A percentile compares a stretch with the other conserved stretches of the same genome.
Evolutionary conservation across 92 coral and sea anemone genomes (phyloP).

Genomic region (Metridium senile): DNA sequence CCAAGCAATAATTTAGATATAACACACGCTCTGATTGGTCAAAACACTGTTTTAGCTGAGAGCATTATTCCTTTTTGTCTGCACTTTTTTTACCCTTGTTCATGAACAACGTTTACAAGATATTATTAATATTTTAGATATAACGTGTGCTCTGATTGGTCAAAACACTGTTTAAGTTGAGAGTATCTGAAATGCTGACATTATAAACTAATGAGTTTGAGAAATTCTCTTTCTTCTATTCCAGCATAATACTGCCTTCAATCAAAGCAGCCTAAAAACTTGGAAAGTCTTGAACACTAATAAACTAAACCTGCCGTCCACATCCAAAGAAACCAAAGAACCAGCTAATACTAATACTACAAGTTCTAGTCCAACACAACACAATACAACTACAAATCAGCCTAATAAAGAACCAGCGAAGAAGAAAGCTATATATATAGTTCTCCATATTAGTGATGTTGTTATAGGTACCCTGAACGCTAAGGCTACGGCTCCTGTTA

Average conservation of each 20-base stretch:
- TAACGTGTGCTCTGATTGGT: too few species aligned
- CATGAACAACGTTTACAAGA: too few species aligned
- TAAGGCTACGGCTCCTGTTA: constrained; percentile 84
- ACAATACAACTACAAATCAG: background rate
- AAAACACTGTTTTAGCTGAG: too few species aligned
- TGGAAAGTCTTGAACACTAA: constrained; percentile 20
- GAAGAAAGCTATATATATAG: constrained; percentile 76
- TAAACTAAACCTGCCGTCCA: constrained; percentile 5
- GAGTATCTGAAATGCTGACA: too few species aligned
- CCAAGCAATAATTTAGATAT: too few species aligned
- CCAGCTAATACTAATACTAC: background rate
- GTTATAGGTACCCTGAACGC: constrained; percentile 64
- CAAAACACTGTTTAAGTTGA: too few species aligned
- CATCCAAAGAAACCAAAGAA: background rate
- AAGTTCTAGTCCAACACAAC: background rate
- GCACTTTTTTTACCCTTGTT: too few species aligned
- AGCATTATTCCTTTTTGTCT: too few species aligned
- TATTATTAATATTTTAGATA: too few species aligned
- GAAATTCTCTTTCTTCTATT: background rate
- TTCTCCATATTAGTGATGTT: constrained; percentile 63
- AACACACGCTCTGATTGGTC: too few species aligned
- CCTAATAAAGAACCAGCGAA: constrained; percentile 18
- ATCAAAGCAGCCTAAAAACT: background rate
- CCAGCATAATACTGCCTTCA: background rate
- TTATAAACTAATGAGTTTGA: too few species aligned